Percentiles rank a stretch among this genome's conserved stretches.
Evolutionary conservation across 2,113 vertebrate genomes (phyloP).

Genomic region (Myrmecophaga tridactyla): DNA sequence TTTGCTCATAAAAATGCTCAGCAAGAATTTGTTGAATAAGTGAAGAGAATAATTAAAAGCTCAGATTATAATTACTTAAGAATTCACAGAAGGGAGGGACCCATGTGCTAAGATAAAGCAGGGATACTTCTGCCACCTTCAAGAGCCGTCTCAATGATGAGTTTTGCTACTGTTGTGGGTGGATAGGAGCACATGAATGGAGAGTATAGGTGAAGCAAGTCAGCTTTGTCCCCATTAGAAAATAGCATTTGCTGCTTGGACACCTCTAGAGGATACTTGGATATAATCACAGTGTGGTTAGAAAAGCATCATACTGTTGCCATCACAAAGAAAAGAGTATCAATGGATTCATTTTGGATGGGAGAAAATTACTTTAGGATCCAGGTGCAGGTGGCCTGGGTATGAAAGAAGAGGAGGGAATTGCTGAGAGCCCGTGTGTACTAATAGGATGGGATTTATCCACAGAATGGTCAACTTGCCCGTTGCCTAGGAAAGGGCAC

Average conservation of each 20-base stretch:
- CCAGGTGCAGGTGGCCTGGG: not conserved
- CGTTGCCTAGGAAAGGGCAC: slow-evolving; percentile 70
- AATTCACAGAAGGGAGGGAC: not conserved
- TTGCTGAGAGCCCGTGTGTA: not conserved
- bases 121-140: not conserved
- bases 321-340: not conserved
- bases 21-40: not conserved
- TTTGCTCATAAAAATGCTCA: too few relatives aligned
- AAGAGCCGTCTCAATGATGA: not conserved
- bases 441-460: not conserved
- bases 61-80: not conserved
- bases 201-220: not conserved
- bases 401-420: not conserved
- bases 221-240: not conserved
- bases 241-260: not conserved
- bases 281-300: not conserved
- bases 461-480: slow-evolving; percentile 31
- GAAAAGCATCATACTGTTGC: not conserved
- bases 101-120: too few relatives aligned
- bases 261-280: not conserved
- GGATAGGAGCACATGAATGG: not conserved
- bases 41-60: not conserved
- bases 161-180: not conserved
- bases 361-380: not conserved
- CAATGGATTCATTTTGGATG: not conserved